Conservation (phyloP, 2,797 vertebrate genomes). For the Channa striata region DNA sequence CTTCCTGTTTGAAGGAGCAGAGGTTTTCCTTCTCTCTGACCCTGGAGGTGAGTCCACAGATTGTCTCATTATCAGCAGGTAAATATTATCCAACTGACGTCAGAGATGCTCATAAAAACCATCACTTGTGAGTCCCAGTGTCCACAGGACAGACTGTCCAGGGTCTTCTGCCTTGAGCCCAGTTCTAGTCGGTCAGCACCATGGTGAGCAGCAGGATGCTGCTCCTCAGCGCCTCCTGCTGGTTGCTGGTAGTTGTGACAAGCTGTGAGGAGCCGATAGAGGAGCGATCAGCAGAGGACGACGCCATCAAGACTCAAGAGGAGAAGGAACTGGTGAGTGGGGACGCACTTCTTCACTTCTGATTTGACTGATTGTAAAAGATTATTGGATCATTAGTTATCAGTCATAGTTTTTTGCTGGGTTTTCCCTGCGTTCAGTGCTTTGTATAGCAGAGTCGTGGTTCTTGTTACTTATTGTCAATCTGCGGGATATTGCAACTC, state of each 20-base stretch:
- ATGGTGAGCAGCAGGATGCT: slow-evolving; percentile 52
- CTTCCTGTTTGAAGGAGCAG: slow-evolving; percentile 39
- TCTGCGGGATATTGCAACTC: too few species aligned
- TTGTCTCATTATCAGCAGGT: slow-evolving; percentile 21
- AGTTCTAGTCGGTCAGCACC: neutral
- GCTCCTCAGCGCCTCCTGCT: slow-evolving; percentile 60
- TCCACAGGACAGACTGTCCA: slow-evolving; percentile 4
- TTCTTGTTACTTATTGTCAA: too few species aligned
- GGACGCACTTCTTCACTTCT: too few species aligned
- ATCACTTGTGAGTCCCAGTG: neutral
- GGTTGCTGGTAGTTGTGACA: slow-evolving; percentile 47
- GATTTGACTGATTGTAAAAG: too few species aligned
- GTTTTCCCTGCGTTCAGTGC: too few species aligned
- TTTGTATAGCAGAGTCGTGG: too few species aligned
- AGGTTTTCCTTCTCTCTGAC: slow-evolving; percentile 19
- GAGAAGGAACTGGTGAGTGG: slow-evolving; percentile 61
- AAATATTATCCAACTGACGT: slow-evolving; percentile 38
- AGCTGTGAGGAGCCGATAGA: slow-evolving; percentile 25
- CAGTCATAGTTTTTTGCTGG: too few species aligned
- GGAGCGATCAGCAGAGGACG: slow-evolving; percentile 25
- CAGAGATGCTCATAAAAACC: slow-evolving; percentile 17
- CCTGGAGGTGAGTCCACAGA: neutral
- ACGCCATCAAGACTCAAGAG: slow-evolving; percentile 27
- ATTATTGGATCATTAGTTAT: too few species aligned
- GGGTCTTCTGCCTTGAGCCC: neutral